Percentiles rank a stretch among this genome's conserved stretches.
Conservation (phyloP, 2,888 invertebrate genomes). For the Cephus nigrinus region DNA sequence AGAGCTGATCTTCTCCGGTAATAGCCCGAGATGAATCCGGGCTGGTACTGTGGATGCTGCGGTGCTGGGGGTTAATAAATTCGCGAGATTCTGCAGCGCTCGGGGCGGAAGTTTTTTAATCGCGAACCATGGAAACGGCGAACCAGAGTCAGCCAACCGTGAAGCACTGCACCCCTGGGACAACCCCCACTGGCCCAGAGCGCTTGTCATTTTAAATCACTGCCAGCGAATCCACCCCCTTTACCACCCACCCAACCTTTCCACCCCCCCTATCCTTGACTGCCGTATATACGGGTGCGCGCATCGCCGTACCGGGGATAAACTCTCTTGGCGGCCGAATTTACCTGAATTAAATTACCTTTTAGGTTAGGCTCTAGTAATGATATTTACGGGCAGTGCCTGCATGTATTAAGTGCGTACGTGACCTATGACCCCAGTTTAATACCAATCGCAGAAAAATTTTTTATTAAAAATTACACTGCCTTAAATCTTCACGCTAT, state of each 20-base stretch:
- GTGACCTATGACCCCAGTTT: neutral
- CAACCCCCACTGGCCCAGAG: slow-evolving; percentile 50
- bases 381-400: slow-evolving; percentile 42
- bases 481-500: neutral
- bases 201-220: slow-evolving; percentile 65
- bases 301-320: neutral
- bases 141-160: slow-evolving; percentile 48
- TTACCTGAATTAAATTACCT: slow-evolving; percentile 55
- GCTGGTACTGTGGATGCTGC: slow-evolving; percentile 18
- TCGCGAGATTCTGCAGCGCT: slow-evolving; percentile 58
- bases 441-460: neutral
- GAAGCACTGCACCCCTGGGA: slow-evolving; percentile 64
- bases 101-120: slow-evolving; percentile 61
- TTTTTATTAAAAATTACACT: neutral
- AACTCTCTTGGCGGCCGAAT: slow-evolving; percentile 33
- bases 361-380: slow-evolving; percentile 42
- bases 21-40: slow-evolving; percentile 32
- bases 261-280: slow-evolving; percentile 9
- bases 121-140: slow-evolving; percentile 52
- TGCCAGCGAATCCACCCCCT: slow-evolving; percentile 36
- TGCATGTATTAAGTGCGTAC: neutral
- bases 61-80: slow-evolving; percentile 56
- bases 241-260: slow-evolving; percentile 16
- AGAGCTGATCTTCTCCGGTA: slow-evolving; percentile 20
- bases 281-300: neutral